Base-by-base conservation (phyloP, 1,140 invertebrate genomes). In the Vollenhovia emeryi region DNA sequence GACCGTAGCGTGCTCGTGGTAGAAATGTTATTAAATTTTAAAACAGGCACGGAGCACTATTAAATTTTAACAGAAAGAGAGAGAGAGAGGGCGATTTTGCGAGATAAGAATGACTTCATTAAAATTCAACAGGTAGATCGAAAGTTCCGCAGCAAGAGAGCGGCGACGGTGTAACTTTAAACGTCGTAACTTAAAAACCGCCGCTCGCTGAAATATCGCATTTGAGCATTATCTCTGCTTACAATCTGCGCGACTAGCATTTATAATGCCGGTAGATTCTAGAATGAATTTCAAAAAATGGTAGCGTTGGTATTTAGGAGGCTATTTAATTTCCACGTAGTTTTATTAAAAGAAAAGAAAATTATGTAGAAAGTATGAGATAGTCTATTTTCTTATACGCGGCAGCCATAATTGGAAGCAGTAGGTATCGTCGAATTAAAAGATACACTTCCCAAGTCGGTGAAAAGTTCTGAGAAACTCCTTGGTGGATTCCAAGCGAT, bases 71-170 rank as follows among this genome's bases (percentile, higher is more conserved):
- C 45, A 43, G 52, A 66, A 18, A 21, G 33, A 36, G 57, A 55
- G 24, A 27, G 24, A n/a, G 52, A 27, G 6, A 15, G n/a, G 2
- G 33, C 18, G 69, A 62, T 74, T 71, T 27, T 36, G 11, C 36
- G 43, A 55, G 84, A 88, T 84, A 88, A 89, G 78, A 79, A 69
- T 50, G 60, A 78, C 45, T 69, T 90, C 55, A 74, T 88, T 83
- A 85, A 90, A 89, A 85, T 87, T 85, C 79, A 86, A 89, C 80
- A 85, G 85, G 62, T 89, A 66, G 84, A 86, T 89, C 73, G 71
- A 86, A 87, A 87, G 76, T 79, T 48, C 75, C 43, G 71, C 52
- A 30, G 80, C 71, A 43, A 66, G n/a, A 66, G n/a, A 52, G 40
- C 27, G 24, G 52, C 24, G 62, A 18, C 30, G 48, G 27, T 40